Percentiles rank a stretch among this genome's conserved stretches.
Evolutionary conservation across 2,113 vertebrate genomes (phyloP).

Genomic region (Hyperoodon ampullatus): DNA sequence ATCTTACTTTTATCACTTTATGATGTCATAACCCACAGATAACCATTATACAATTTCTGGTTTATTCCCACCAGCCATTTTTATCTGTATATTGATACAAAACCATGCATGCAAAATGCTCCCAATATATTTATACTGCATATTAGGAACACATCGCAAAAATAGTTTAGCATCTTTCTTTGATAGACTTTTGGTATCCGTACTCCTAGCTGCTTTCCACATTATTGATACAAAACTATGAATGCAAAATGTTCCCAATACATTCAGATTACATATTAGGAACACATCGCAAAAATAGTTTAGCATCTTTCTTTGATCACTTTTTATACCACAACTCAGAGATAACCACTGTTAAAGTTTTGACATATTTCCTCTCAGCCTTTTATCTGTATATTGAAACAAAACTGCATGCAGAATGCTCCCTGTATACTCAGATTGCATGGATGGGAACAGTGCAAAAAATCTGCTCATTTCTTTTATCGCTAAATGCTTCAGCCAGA

Average conservation of each 20-base stretch:
- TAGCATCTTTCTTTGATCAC: conserved; percentile 47
- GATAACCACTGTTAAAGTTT: background rate
- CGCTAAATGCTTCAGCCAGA: background rate
- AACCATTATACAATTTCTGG: background rate
- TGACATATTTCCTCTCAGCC: background rate
- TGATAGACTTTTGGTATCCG: background rate
- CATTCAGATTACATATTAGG: conserved; percentile 72
- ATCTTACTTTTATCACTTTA: conserved; percentile 49
- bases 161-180: conserved; percentile 45
- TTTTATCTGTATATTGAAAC: background rate
- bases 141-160: conserved; percentile 79
- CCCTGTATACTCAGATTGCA: background rate
- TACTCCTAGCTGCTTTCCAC: background rate
- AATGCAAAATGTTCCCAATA: conserved; percentile 76
- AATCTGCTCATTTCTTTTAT: background rate
- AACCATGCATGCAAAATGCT: conserved; percentile 75
- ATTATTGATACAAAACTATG: conserved; percentile 66
- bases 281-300: conserved; percentile 78
- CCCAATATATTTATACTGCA: conserved; percentile 72
- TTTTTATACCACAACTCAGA: background rate
- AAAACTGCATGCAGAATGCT: background rate
- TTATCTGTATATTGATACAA: conserved; percentile 63
- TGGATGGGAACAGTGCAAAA: background rate
- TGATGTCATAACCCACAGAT: background rate
- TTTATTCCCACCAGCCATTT: conserved; percentile 20